Evolutionary conservation across 2,888 invertebrate genomes (phyloP), one percentile per base, ranked within the genome.

Genomic region (Drosophila neonasuta): DNA sequence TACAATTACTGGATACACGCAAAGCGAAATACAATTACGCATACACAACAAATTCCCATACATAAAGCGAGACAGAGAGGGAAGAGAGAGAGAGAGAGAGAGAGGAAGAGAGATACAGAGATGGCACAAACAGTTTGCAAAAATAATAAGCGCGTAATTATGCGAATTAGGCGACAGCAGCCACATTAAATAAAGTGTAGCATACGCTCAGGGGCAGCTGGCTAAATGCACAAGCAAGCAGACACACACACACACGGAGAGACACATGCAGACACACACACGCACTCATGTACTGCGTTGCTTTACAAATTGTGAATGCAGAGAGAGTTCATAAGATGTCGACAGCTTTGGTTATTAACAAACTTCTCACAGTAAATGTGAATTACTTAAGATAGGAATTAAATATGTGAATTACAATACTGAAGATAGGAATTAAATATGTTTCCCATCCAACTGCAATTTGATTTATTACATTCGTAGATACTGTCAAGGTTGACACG

Each of bases 141-240:
- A 84, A 81, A 81, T 86, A 81, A 86, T 86, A 81, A 79, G 87
- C 81, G 81, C 81, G 87, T 86, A 86, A 81, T 86, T 86, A 81
- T 86, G 74, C 81, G 87, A 81, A 86, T 81, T 86, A 81, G 87
- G 74, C 80, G 87, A 86, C 81, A 78, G 68, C 84, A 78, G 80
- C 55, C 61, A 48, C 81, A 86, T 76, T 64, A 79, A 74, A 86
- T 86, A 81, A 81, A 86, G 81, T 77, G 87, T 79, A 76, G 82
- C 81, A 81, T 86, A 85, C 87, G 81, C 81, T 86, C 74, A 60
- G 81, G 87, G 82, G 82, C 80, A 71, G 54, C 86, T 59, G 49
- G 48, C 82, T 69, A 68, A 73, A 50, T 66, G 45, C 39, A 44
- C 30, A 63, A 50, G 58, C 15, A 56, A 44, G 44, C 29, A 72